Base-by-base conservation (phyloP, 2,797 vertebrate genomes). In the Eospalax fontanierii region DNA sequence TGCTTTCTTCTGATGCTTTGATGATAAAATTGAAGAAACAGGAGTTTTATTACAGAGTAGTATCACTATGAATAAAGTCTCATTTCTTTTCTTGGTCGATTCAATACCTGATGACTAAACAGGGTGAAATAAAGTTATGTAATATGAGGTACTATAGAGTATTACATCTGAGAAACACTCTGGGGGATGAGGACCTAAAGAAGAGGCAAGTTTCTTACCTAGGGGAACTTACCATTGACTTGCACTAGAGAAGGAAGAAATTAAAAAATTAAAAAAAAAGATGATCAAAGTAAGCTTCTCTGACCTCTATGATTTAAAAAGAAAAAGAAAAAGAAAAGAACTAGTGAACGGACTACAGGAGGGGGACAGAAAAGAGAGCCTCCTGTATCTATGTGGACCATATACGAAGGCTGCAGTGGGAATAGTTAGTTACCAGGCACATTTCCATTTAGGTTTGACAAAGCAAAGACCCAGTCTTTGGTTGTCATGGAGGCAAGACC, bases 1-100 rank as follows among this genome's bases (percentile, higher is more conserved):
- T 74, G 8, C 38, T 95, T 92, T 89, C 50, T 59, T 50, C 54
- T 68, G 21, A 14, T 16, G 14, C 63, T 93, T 93, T 93, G 28
- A 12, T 43, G 50, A n/a, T n/a, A n/a, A n/a, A n/a, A n/a, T n/a
- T n/a, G 15, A 61, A 73, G 68, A 86, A 38, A 43, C 21, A 57
- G 21, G 0, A 78, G 14, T 26, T 0, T 80, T 91, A 79, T 89
- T 84, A n/a, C 71, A 76, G 40, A 89, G 1, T 80, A 18, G 19
- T 57, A 68, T 50, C 2, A 57, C 71, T 87, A 21, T 94, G 43
- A 80, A 8, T 30, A 66, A 89, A 28, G 78, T 5, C 18, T 50
- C 87, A 80, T 46, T 81, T 50, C 4, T 86, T 83, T 59, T 91
- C 6, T 90, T 70, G 59, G n/a, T 81, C 65, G 71, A 16, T 71